Evolutionary conservation across 2,113 vertebrate species (phyloP).

Genomic region (Microcebus murinus): DNA sequence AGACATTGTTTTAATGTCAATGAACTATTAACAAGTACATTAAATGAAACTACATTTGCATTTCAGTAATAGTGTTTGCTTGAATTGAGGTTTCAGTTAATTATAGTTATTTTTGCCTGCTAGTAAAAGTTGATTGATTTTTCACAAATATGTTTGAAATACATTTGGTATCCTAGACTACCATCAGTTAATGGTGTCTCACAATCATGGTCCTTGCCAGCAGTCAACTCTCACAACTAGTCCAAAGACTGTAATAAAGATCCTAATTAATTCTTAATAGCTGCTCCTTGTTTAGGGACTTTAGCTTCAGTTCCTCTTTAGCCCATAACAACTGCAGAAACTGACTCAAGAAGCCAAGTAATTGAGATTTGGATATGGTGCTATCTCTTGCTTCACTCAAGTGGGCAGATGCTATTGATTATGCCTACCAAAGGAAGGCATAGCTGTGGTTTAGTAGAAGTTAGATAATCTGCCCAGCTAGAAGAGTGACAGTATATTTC

Average conservation of each 20-base stretch:
- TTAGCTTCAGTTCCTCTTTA: neutral
- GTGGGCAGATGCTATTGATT: neutral
- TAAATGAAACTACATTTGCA: neutral
- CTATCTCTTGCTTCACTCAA: slow-evolving; percentile 1
- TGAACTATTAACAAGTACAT: neutral
- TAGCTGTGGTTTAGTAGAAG: neutral
- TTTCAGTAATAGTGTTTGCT: neutral
- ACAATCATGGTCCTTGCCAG: neutral
- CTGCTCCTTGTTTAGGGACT: neutral
- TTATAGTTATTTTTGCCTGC: neutral
- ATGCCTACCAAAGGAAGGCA: neutral
- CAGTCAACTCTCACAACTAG: neutral
- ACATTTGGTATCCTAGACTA: neutral
- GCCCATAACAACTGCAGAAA: neutral
- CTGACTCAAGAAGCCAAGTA: neutral
- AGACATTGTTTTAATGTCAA: neutral
- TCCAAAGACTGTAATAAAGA: neutral
- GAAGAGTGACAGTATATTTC: neutral
- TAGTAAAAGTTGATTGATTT: neutral
- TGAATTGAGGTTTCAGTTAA: slow-evolving; percentile 1
- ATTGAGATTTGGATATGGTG: slow-evolving; percentile 27
- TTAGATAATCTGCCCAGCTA: neutral
- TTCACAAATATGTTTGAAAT: neutral
- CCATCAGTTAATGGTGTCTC: neutral
- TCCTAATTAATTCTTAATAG: slow-evolving; percentile 39